phyloP scores from a whole-genome alignment of 2,797 vertebrate species.

The Cercopithecus mitis region DNA sequence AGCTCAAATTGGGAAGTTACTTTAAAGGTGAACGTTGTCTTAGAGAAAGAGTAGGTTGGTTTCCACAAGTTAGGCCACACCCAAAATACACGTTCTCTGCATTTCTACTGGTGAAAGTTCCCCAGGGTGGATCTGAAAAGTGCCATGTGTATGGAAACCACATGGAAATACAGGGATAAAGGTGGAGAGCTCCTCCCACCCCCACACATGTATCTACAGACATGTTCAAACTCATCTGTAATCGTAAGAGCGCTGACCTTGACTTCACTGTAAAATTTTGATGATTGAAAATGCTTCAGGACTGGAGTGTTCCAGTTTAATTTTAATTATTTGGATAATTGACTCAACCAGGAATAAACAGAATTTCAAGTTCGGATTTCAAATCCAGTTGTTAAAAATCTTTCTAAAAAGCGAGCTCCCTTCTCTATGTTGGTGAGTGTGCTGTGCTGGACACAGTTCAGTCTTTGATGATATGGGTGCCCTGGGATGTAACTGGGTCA shows the following conservation, averaged over 20 bases:
- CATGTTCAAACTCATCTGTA: background rate
- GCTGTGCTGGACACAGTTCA: accelerated
- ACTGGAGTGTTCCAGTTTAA: background rate
- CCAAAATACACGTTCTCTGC: background rate
- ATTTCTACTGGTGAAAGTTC: background rate
- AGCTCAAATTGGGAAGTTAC: background rate
- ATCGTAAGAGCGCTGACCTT: background rate
- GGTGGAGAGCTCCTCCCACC: accelerated
- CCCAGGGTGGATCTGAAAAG: background rate
- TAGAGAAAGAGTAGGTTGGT: background rate
- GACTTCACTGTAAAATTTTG: background rate
- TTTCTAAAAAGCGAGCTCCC: background rate
- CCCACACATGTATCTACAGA: too few relatives aligned
- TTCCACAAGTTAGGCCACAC: background rate
- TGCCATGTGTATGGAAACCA: background rate
- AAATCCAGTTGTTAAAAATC: background rate
- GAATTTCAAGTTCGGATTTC: background rate
- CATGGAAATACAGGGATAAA: accelerated
- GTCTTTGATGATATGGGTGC: background rate
- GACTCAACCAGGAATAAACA: background rate
- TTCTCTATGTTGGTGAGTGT: too few relatives aligned
- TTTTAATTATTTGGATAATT: background rate
- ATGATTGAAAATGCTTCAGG: background rate
- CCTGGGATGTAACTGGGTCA: too few relatives aligned
- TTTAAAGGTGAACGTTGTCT: background rate